Evolutionary conservation across 1,140 invertebrate genomes (phyloP), one percentile per base, ranked within the genome.

Genomic region (Zaprionus gabonicus): DNA sequence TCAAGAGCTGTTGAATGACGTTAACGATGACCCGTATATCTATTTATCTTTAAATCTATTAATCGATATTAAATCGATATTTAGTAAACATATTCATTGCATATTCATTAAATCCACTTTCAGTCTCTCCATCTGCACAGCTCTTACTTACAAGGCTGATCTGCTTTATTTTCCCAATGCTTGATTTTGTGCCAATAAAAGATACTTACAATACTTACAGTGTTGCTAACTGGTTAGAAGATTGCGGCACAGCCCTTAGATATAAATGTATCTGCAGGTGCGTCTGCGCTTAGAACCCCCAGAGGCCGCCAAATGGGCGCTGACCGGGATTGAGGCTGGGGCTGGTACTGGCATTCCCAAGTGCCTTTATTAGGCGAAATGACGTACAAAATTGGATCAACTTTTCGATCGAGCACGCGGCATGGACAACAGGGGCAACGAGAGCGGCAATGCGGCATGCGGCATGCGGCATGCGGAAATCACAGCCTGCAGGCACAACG

Each of bases 381-480:
- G 73, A 64, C 7, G 72, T 51, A 41, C 49, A 36, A 56, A 56
- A 74, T 69, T 74, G 36, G 66, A 57, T 49, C 49, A 55, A 69
- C 34, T 51, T 69, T 70, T 56, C 46, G 36, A 63, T 63, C 46
- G 13, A 51, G 46, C 46, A 51, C 46, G 49, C 23, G 55, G 27
- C 20, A 12, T 12, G 15, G 28, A 38, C 73, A 64, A 65, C 68
- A 20, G 67, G 46, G 63, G 69, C 31, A 34, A 34, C 9, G 31
- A 34, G 31, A 34, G 31, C 31, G 31, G 31, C 67, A 69, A 73
- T 79, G 67, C 55, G 63, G 78, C 70, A 10, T 44, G 41, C 55
- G 63, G 78, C 70, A 10, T 44, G 41, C n/a, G 41, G 41, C 41
- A 87, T 87, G 83, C 84, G 84, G 81, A 87, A 87, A 87, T 88